phyloP scores from a whole-genome alignment of 2,113 vertebrate genomes.

The Apodemus sylvaticus region DNA sequence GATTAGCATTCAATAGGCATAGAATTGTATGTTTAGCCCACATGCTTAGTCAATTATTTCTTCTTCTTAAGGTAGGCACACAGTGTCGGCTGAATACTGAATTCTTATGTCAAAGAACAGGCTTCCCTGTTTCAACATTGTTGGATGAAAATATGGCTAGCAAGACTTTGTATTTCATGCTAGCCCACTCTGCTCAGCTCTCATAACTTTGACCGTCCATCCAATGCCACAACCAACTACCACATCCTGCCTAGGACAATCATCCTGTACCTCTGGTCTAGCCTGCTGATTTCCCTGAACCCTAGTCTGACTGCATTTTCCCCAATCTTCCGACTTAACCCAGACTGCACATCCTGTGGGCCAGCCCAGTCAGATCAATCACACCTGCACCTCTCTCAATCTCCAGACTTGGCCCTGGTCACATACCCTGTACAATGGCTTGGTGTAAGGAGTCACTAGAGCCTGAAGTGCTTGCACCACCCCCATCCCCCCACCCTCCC shows the following conservation, averaged over 20 bases:
- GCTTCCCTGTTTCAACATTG: conserved; percentile 74
- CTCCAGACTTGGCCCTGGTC: background rate
- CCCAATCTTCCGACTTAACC: background rate
- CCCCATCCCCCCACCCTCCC: no score
- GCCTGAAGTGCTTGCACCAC: background rate
- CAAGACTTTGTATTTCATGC: conserved; percentile 57
- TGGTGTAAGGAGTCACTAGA: background rate
- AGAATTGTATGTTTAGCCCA: conserved; percentile 78
- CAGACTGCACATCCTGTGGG: background rate
- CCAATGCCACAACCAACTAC: background rate
- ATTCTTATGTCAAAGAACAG: conserved; percentile 76
- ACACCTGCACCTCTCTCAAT: background rate
- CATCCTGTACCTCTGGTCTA: background rate
- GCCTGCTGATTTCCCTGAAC: background rate
- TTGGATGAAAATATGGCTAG: conserved; percentile 76
- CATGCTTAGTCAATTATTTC: conserved; percentile 72
- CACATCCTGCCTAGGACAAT: background rate
- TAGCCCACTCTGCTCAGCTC: background rate
- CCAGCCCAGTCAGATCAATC: background rate
- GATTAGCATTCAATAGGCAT: conserved; percentile 84
- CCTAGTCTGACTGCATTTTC: background rate
- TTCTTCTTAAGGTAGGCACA: conserved; percentile 73
- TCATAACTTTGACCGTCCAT: background rate
- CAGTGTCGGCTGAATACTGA: conserved; percentile 60
- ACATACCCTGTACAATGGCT: background rate